A percentile compares a stretch with the other conserved stretches of the same genome.
phyloP scores from a whole-genome alignment of 2,888 invertebrate genomes.

The Reticulitermes lucifugus region DNA sequence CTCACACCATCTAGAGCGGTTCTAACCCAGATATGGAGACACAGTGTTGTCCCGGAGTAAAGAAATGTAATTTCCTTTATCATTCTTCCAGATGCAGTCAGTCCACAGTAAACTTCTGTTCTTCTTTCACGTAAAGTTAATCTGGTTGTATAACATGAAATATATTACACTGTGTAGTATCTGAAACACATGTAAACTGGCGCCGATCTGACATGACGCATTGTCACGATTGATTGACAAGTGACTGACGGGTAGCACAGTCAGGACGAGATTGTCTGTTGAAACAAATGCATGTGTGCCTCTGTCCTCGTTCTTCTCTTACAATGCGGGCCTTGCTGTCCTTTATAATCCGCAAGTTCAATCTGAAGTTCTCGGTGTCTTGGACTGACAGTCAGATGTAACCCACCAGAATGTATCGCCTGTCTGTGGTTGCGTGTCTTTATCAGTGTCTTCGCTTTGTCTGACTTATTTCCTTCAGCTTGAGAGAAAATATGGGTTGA shows the following conservation, averaged over 20 bases:
- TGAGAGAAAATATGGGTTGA: background rate
- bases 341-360: background rate
- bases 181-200: constrained; percentile 45
- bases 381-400: background rate
- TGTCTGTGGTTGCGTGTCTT: background rate
- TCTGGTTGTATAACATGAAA: background rate
- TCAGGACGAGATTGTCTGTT: constrained; percentile 29
- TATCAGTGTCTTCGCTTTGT: background rate
- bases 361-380: background rate
- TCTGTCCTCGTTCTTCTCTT: background rate
- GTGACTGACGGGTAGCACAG: constrained; percentile 26
- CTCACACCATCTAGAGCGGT: no score
- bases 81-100: no score
- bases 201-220: constrained; percentile 43
- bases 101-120: no score
- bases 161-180: background rate
- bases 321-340: background rate
- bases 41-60: no score
- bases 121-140: background rate
- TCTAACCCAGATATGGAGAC: no score
- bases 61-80: no score
- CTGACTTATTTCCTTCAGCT: background rate
- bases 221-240: constrained; percentile 45
- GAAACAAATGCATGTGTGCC: background rate
- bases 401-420: background rate